Evolutionary conservation across 1,140 invertebrate species (phyloP).

Genomic region (Lerema accius): DNA sequence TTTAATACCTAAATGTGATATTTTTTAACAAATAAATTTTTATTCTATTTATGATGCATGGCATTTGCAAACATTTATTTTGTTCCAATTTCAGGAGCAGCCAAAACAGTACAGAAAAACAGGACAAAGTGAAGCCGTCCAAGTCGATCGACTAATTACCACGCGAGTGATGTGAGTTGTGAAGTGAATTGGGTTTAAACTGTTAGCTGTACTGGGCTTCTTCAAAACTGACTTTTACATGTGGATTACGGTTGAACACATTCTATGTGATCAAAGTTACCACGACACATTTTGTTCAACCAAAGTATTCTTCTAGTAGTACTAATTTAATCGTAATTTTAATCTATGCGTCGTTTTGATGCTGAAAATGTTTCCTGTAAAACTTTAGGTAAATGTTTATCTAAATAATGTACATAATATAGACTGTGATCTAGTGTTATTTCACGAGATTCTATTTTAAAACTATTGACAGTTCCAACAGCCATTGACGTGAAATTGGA

Average conservation of each 20-base stretch:
- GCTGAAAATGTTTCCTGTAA: slow-evolving; percentile 56
- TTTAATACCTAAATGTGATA: no score
- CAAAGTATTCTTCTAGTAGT: slow-evolving; percentile 31
- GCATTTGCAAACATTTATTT: neutral
- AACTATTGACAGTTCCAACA: slow-evolving; percentile 41
- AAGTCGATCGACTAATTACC: slow-evolving; percentile 66
- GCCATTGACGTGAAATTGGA: slow-evolving; percentile 29
- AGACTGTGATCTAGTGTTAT: slow-evolving; percentile 81
- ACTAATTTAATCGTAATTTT: slow-evolving; percentile 45
- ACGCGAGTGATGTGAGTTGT: slow-evolving; percentile 9
- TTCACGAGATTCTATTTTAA: slow-evolving; percentile 77
- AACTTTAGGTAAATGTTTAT: slow-evolving; percentile 67
- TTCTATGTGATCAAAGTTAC: neutral
- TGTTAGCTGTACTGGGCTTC: neutral
- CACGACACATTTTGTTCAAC: slow-evolving; percentile 36
- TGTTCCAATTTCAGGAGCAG: slow-evolving; percentile 56
- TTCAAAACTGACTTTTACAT: neutral
- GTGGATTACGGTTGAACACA: neutral
- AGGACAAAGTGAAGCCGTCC: slow-evolving; percentile 74
- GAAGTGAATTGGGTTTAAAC: neutral
- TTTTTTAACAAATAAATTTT: no score
- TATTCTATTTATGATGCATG: no score
- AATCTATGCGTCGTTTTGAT: slow-evolving; percentile 58
- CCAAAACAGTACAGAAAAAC: slow-evolving; percentile 65
- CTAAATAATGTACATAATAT: slow-evolving; percentile 73